These are phyloP conservation scores for Diarsia dahlii DNA, from an alignment of 2,888 invertebrate species.

Conservation along the genomic window DNA sequence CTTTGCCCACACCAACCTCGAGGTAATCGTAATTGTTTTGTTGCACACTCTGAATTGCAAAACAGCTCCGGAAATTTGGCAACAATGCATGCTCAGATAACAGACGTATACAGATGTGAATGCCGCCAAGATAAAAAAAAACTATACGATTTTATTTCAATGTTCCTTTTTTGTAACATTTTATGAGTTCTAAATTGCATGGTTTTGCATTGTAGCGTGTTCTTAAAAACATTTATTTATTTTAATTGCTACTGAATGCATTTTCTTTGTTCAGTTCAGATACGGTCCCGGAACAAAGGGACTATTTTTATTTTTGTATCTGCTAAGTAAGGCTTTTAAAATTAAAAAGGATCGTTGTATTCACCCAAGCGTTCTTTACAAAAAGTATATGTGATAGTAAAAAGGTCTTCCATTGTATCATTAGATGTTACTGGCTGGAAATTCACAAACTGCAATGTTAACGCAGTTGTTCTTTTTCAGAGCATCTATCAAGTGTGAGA, in stretches of 20 bases:
- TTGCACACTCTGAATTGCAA: conserved; percentile 58
- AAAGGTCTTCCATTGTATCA: background rate
- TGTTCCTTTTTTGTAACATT: conserved; percentile 35
- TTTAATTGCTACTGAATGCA: conserved; percentile 46
- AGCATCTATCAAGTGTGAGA: background rate
- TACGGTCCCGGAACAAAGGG: conserved; percentile 42
- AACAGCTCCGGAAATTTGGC: conserved; percentile 60
- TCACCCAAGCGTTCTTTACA: conserved; percentile 14
- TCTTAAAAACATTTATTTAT: conserved; percentile 61
- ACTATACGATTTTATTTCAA: conserved; percentile 47
- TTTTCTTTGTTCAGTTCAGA: conserved; percentile 50
- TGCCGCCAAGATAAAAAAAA: conserved; percentile 49
- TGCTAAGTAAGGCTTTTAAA: conserved; percentile 43
- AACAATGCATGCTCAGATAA: conserved; percentile 54
- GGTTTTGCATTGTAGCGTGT: conserved; percentile 49
- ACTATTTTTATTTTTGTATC: conserved; percentile 35
- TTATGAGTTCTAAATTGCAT: conserved; percentile 55
- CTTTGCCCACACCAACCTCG: conserved; percentile 59
- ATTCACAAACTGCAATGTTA: background rate
- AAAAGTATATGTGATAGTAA: conserved; percentile 16
- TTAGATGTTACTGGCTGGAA: background rate
- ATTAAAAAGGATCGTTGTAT: conserved; percentile 27
- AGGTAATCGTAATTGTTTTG: conserved; percentile 78
- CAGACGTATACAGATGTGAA: conserved; percentile 57
- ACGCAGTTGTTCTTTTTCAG: background rate